Evolutionary conservation across 2,888 invertebrate genomes (phyloP).

Genomic region (Campaea margaritaria): DNA sequence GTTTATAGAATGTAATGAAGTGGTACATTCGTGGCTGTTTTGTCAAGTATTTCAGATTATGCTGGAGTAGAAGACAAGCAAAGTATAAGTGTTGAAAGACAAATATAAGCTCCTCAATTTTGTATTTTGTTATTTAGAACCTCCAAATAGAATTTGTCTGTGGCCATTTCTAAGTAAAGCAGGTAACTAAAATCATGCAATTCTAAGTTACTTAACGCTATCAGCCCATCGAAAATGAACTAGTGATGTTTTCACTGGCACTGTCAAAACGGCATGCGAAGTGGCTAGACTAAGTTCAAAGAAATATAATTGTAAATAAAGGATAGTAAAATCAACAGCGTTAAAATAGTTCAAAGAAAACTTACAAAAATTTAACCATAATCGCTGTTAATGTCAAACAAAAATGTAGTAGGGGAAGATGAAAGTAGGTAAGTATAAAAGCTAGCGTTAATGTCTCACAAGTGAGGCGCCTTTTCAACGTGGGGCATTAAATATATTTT

Average conservation of each 20-base stretch:
- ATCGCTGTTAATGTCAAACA: constrained; percentile 47
- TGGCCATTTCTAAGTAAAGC: constrained; percentile 17
- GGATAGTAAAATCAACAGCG: constrained; percentile 30
- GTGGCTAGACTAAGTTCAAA: constrained; percentile 27
- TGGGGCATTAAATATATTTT: constrained; percentile 62
- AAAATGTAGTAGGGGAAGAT: constrained; percentile 49
- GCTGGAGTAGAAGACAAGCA: constrained; percentile 29
- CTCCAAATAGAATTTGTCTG: constrained; percentile 6
- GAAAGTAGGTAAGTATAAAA: constrained; percentile 48
- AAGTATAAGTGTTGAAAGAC: constrained; percentile 23
- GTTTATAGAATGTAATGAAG: constrained; percentile 21
- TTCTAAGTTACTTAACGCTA: constrained; percentile 30
- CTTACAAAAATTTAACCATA: constrained; percentile 44
- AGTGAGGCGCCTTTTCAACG: constrained; percentile 82
- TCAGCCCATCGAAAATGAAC: constrained; percentile 17
- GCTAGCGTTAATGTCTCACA: constrained; percentile 80
- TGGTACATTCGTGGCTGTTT: constrained; percentile 29
- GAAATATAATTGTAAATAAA: constrained; percentile 22
- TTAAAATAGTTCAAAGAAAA: constrained; percentile 29
- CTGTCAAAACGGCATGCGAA: constrained; percentile 34
- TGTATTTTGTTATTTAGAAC: constrained; percentile 7
- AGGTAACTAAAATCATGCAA: constrained; percentile 32
- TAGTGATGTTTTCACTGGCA: constrained; percentile 28
- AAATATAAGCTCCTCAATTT: constrained; percentile 29
- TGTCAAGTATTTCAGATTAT: constrained; percentile 17